phyloP scores from a whole-genome alignment of 2,113 vertebrate species.

The Gopherus evgoodei region DNA sequence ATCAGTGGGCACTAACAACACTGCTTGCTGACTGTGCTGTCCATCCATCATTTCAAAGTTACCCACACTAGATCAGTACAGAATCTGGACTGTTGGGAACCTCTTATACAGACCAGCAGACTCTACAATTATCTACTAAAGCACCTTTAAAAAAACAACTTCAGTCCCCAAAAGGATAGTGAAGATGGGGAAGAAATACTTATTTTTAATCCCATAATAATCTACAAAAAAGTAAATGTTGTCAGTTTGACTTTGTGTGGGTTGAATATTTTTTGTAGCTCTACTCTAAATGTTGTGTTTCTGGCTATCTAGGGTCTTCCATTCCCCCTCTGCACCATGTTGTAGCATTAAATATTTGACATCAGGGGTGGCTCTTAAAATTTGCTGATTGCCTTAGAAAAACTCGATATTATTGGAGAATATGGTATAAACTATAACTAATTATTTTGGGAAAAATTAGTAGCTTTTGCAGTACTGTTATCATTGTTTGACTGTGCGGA shows the following conservation, averaged over 20 bases:
- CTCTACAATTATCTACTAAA: background rate
- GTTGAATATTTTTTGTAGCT: background rate
- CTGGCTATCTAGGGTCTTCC: background rate
- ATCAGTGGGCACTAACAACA: background rate
- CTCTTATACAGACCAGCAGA: background rate
- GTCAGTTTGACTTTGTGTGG: background rate
- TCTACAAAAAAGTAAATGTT: background rate
- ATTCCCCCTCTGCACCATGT: background rate
- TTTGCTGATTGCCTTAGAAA: background rate
- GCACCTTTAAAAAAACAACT: too few species aligned
- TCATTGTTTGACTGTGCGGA: background rate
- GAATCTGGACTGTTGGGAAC: background rate
- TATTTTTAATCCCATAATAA: background rate
- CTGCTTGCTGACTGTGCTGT: background rate
- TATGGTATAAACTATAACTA: background rate
- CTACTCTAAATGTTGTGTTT: background rate
- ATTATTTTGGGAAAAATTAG: background rate
- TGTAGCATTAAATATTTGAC: background rate
- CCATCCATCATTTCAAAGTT: background rate
- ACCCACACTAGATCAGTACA: background rate
- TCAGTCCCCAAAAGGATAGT: background rate
- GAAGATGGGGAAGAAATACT: background rate
- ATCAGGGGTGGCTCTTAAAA: background rate
- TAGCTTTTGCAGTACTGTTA: background rate
- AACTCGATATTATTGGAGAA: background rate